These are phyloP conservation scores for Leptobrachium leishanense DNA, from an alignment of 2,113 vertebrate species.

Conservation along the genomic window DNA sequence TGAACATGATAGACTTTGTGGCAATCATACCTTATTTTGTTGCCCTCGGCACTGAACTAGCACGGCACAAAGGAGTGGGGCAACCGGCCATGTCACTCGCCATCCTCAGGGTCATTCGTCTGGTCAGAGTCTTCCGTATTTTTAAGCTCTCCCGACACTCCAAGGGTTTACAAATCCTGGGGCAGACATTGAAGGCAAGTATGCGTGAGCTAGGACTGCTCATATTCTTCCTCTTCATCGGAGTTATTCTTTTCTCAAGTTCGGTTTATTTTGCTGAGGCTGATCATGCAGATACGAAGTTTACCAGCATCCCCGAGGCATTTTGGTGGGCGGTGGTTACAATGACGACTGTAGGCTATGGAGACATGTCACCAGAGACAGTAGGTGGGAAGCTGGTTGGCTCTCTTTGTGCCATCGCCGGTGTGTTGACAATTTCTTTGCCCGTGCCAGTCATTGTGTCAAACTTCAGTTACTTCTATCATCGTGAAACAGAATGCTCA, in stretches of 20 bases:
- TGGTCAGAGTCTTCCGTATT: slow-evolving; percentile 87
- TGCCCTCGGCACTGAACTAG: slow-evolving; percentile 83
- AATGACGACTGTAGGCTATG: slow-evolving; percentile 92
- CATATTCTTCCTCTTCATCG: slow-evolving; percentile 95
- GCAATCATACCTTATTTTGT: slow-evolving; percentile 91
- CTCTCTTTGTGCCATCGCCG: slow-evolving; percentile 89
- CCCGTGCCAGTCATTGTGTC: slow-evolving; percentile 92
- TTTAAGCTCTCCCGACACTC: slow-evolving; percentile 92
- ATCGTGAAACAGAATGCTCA: slow-evolving; percentile 79
- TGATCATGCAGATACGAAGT: slow-evolving; percentile 71
- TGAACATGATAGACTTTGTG: slow-evolving; percentile 92
- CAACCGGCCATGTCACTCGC: slow-evolving; percentile 83
- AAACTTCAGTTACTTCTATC: slow-evolving; percentile 95
- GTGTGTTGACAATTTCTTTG: slow-evolving; percentile 89
- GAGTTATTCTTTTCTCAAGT: slow-evolving; percentile 89
- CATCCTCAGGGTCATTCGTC: slow-evolving; percentile 82
- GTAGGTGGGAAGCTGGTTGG: slow-evolving; percentile 89
- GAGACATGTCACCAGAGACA: slow-evolving; percentile 87
- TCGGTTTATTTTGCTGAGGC: slow-evolving; percentile 89
- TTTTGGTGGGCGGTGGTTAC: slow-evolving; percentile 96
- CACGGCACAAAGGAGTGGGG: slow-evolving; percentile 70
- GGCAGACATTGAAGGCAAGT: slow-evolving; percentile 88
- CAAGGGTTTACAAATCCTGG: slow-evolving; percentile 87
- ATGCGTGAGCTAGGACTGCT: slow-evolving; percentile 87
- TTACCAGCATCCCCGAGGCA: slow-evolving; percentile 89